Evolutionary conservation across 2,113 vertebrate species (phyloP).

Genomic region (Megatriorchis doriae): DNA sequence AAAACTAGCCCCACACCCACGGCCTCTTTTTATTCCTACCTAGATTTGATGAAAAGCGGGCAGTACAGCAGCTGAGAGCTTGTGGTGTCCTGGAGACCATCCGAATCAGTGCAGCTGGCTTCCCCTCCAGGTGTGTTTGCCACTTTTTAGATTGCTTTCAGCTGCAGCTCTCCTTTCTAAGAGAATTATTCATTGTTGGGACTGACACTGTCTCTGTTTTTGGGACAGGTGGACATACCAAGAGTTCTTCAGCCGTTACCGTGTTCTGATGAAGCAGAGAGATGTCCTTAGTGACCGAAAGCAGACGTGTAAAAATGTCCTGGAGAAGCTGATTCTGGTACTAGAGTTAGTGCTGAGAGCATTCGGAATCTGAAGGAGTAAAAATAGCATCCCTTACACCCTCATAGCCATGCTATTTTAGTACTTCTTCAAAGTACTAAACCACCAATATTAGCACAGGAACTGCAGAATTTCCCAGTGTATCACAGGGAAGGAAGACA

Average conservation of each 20-base stretch:
- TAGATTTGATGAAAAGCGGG: conserved; percentile 95
- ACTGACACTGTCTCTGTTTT: not conserved
- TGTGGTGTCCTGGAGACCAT: conserved; percentile 98
- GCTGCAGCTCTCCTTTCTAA: not conserved
- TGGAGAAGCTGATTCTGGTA: conserved; percentile 95
- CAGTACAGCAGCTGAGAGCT: conserved; percentile 95
- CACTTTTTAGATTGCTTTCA: not conserved
- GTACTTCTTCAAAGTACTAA: not conserved
- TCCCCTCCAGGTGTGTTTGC: conserved; percentile 87
- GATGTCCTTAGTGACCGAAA: conserved; percentile 91
- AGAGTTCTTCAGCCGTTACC: conserved; percentile 97
- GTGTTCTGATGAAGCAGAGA: conserved; percentile 97
- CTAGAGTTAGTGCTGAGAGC: not conserved
- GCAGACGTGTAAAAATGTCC: conserved; percentile 91
- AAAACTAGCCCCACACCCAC: not conserved
- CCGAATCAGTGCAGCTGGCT: conserved; percentile 94
- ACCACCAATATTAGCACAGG: not conserved
- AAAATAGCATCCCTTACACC: not conserved
- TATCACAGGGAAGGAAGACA: not conserved
- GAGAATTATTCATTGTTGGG: not conserved
- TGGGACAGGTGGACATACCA: conserved; percentile 94
- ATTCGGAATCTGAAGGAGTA: not conserved
- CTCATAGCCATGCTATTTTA: not conserved
- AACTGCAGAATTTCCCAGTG: not conserved
- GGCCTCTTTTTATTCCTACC: not conserved